Base-by-base conservation (phyloP, 2,888 invertebrate genomes). In the Tinea pellionella region DNA sequence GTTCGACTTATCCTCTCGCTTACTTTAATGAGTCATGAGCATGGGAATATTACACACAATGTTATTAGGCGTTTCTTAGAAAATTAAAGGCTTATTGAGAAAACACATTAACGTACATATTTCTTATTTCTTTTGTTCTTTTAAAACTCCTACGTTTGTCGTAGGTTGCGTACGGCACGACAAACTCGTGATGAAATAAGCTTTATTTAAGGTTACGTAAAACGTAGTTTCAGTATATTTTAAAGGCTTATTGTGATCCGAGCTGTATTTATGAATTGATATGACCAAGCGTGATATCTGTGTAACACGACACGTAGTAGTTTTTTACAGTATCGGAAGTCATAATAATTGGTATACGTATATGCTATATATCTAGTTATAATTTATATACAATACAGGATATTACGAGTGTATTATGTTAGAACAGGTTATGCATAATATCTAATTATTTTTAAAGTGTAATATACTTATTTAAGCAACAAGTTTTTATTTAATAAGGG, bases 51-150 rank as follows among this genome's bases (percentile, higher is more conserved):
- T 47, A 47, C n/a, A 47, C 47, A 47, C 47, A 13, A 16, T 47
- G 47, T 47, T 47, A 16, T 47, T 47, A 47, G 15, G 4, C 13
- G 47, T 47, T 47, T 47, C 47, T 47, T 47, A 47, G 47, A 47
- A 47, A 47, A 47, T 47, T 47, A 47, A 47, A 47, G 47, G 15
- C 47, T 47, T 37, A 37, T 47, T 47, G 47, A 47, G 47, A 47
- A 47, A 47, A 15, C 47, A 16, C 47, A 47, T 47, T 47, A 47
- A 15, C 47, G 13, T 15, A 15, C 11, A 37, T 2, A 37, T 12
- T n/a, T 37, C 37, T 37, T 37, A 37, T 37, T 37, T 37, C 37
- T 9, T 6, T 37, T 37, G 37, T 37, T 37, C 37, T 37, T 37
- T 37, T 37, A 37, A 2, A 24, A 24, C 24, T 24, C 24, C 24